Conservation (phyloP, 2,797 vertebrate species). For the Phoxinus dragarum region DNA sequence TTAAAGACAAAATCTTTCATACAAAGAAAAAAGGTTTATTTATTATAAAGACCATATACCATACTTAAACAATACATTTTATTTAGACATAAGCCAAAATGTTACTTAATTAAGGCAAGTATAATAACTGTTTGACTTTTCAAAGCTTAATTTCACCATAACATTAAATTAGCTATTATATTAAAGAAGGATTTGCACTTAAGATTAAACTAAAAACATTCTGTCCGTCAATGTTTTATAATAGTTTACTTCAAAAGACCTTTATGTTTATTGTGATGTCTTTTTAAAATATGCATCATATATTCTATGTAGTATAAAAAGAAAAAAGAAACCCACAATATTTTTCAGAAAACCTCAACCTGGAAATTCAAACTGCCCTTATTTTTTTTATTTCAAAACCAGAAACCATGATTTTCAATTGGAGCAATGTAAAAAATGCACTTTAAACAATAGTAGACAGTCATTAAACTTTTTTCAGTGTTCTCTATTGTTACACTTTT, state of each 20-base stretch:
- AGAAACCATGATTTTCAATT: not conserved
- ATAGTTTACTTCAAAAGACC: too few relatives aligned
- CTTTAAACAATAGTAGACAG: not conserved
- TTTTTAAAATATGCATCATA: not conserved
- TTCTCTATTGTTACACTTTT: not conserved
- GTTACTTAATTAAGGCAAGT: not conserved
- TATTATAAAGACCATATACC: not conserved
- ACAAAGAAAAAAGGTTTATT: not conserved
- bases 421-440: not conserved
- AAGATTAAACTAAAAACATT: too few relatives aligned
- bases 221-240: too few relatives aligned
- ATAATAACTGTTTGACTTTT: not conserved
- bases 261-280: too few relatives aligned
- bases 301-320: not conserved
- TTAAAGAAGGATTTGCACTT: too few relatives aligned
- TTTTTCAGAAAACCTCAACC: too few relatives aligned
- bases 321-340: not conserved
- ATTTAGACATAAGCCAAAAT: not conserved
- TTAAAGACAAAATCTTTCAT: not conserved
- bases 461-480: not conserved
- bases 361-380: not conserved
- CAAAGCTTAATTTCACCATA: too few relatives aligned
- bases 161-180: too few relatives aligned
- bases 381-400: not conserved
- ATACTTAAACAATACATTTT: not conserved